These are phyloP conservation scores for Eupithecia subumbrata DNA, from an alignment of 2,888 invertebrate species.

Conservation along the genomic window DNA sequence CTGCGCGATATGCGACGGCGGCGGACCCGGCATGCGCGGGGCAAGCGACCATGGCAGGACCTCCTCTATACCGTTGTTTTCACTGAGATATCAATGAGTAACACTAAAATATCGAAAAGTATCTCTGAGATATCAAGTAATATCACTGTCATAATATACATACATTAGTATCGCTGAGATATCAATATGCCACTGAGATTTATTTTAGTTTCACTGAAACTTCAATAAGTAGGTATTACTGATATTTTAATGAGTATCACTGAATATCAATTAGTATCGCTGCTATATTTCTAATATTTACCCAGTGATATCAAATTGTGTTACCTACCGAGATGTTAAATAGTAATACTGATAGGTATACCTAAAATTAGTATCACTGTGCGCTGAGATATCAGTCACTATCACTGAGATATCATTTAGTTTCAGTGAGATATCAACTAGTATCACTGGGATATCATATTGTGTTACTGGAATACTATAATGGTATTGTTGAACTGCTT, in stretches of 20 bases:
- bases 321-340: not conserved
- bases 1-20: conserved; percentile 63
- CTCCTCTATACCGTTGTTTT: not conserved
- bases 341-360: not conserved
- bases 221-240: not conserved
- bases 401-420: not conserved
- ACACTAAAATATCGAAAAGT: not conserved
- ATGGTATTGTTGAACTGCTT: not conserved
- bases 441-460: not conserved
- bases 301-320: not conserved
- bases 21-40: conserved; percentile 20
- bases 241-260: not conserved
- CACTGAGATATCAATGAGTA: not conserved
- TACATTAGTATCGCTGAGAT: not conserved
- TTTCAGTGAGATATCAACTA: not conserved
- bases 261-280: not conserved
- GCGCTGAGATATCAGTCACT: not conserved
- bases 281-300: not conserved
- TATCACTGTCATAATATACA: not conserved
- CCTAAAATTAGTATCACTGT: not conserved
- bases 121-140: not conserved
- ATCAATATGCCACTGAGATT: not conserved
- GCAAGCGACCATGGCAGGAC: not conserved
- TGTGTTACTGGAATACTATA: not conserved
- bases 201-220: not conserved